Percentiles rank a stretch among this genome's conserved stretches.
Evolutionary conservation across 2,888 invertebrate genomes (phyloP).

Genomic region (Muscina levida): DNA sequence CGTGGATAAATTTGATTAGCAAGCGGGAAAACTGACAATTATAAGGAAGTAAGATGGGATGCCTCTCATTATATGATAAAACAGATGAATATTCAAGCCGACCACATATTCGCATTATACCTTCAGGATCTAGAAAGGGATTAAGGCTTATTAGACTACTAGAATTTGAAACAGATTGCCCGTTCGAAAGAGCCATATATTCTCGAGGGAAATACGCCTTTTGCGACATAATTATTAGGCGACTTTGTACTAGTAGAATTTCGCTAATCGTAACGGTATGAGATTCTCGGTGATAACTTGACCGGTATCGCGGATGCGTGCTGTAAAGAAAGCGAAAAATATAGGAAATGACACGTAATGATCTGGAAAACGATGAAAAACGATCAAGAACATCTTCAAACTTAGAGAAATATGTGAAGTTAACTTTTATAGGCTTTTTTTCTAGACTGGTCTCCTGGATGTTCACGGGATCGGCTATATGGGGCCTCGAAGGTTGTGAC

Average conservation of each 20-base stretch:
- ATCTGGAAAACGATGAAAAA: conserved; percentile 4
- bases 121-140: conserved; percentile 18
- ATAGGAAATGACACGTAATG: not conserved
- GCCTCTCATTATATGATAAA: no score
- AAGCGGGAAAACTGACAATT: not conserved
- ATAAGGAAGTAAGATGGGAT: not conserved
- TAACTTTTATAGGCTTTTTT: no score
- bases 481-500: not conserved
- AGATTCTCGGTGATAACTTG: not conserved
- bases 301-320: not conserved
- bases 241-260: not conserved
- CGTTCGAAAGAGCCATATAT: not conserved
- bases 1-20: conserved; percentile 3
- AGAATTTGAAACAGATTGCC: not conserved
- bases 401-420: no score
- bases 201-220: not conserved
- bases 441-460: no score
- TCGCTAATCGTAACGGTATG: not conserved
- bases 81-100: no score
- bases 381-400: no score
- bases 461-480: not conserved
- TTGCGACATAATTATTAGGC: conserved; percentile 3
- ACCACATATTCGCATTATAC: not conserved
- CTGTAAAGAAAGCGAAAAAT: conserved; percentile 5
- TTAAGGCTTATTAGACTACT: not conserved